Evolutionary conservation across 2,113 vertebrate species (phyloP).

Genomic region (Anguilla rostrata): DNA sequence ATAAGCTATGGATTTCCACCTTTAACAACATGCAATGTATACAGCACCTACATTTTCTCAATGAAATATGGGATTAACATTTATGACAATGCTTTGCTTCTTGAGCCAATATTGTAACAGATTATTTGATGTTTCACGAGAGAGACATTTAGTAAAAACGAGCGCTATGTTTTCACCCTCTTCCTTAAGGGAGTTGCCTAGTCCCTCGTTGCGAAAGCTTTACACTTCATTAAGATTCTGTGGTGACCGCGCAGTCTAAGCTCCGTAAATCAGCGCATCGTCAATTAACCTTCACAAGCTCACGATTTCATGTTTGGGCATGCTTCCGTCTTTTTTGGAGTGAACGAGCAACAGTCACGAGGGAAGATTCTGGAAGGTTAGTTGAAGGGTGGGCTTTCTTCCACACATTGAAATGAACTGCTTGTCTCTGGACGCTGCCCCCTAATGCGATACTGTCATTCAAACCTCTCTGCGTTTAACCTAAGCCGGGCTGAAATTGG

Average conservation of each 20-base stretch:
- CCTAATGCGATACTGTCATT: too few relatives aligned
- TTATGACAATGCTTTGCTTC: neutral
- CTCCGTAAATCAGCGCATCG: neutral
- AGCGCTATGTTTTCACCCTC: neutral
- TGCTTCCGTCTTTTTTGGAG: too few relatives aligned
- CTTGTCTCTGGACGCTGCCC: too few relatives aligned
- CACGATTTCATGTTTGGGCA: too few relatives aligned
- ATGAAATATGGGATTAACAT: neutral
- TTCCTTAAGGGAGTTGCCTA: neutral
- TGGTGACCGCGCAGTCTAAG: neutral
- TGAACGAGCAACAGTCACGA: too few relatives aligned
- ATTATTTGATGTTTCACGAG: too few relatives aligned
- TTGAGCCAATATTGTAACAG: neutral
- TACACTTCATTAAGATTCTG: neutral
- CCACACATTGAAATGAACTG: too few relatives aligned
- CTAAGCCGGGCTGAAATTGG: too few relatives aligned
- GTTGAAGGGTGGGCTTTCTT: too few relatives aligned
- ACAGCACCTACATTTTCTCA: neutral
- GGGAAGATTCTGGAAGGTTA: too few relatives aligned
- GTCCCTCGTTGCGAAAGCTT: neutral
- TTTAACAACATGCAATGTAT: neutral
- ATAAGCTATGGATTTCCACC: neutral
- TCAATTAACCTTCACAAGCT: neutral
- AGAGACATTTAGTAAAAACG: neutral
- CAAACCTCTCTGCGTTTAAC: too few relatives aligned